phyloP scores from a whole-genome alignment of 2,888 invertebrate species.

The Lepidochitona cinerea region DNA sequence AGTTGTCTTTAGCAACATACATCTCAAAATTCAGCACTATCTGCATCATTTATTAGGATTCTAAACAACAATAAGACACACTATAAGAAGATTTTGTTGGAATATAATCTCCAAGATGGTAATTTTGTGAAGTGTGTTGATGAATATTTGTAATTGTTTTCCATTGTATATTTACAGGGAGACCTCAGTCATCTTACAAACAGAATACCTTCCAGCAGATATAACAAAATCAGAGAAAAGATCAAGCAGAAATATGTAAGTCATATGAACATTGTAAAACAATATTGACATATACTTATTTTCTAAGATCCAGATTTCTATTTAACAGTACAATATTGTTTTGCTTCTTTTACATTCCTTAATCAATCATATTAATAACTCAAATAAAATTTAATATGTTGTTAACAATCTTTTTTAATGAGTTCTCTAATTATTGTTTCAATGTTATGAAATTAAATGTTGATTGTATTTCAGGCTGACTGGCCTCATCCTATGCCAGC shows the following conservation, averaged over 20 bases:
- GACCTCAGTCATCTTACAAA: conserved; percentile 71
- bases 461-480: conserved; percentile 72
- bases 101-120: no score
- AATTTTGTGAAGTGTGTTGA: neutral
- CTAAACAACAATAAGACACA: no score
- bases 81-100: no score
- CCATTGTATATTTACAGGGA: conserved; percentile 45
- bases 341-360: no score
- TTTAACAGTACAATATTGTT: neutral
- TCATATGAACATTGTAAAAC: conserved; percentile 17
- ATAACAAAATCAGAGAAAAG: conserved; percentile 88
- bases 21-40: no score
- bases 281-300: neutral
- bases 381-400: no score
- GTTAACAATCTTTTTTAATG: no score
- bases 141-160: neutral
- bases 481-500: conserved; percentile 84
- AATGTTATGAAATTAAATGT: neutral
- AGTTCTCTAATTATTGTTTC: neutral
- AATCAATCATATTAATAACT: no score
- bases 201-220: conserved; percentile 85
- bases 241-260: conserved; percentile 80
- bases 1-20: neutral
- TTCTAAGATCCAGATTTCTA: neutral
- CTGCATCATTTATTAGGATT: no score